Evolutionary conservation across 53 echinoderm and acorn worm genomes (phyloP).

Genomic region (Arbacia lixula): DNA sequence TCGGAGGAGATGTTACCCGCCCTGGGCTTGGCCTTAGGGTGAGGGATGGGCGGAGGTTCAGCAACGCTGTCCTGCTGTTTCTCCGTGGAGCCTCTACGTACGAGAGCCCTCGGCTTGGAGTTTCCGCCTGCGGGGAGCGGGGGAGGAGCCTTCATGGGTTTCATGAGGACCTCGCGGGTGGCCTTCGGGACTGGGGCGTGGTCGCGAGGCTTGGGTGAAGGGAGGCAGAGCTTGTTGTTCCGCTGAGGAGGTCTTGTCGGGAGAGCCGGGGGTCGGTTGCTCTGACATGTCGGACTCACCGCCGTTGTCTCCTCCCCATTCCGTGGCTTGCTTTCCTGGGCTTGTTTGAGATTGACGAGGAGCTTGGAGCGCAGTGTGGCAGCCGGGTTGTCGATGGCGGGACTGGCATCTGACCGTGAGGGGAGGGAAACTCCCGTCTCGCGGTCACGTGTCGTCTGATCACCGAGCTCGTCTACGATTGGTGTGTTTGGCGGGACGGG

Average conservation of each 20-base stretch:
- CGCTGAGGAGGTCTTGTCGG: no score
- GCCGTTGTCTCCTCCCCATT: no score
- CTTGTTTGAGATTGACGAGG: constrained; percentile 26
- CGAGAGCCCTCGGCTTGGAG: neutral
- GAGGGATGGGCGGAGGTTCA: neutral
- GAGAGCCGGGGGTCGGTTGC: no score
- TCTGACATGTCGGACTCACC: no score
- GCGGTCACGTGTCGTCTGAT: neutral
- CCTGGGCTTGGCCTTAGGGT: neutral
- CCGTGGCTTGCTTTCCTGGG: constrained; percentile 9
- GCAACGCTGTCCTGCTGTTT: constrained; percentile 1
- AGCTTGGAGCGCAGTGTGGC: neutral
- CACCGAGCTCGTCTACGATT: neutral
- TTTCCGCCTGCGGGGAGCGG: constrained; percentile 37
- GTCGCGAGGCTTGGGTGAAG: constrained; percentile 15
- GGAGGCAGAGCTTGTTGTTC: neutral
- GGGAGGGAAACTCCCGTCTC: neutral
- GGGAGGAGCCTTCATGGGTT: constrained; percentile 28
- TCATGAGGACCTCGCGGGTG: constrained; percentile 3
- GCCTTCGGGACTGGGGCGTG: neutral
- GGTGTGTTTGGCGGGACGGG: neutral
- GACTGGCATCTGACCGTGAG: neutral
- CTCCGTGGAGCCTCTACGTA: neutral
- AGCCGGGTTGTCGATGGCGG: no score
- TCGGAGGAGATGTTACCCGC: neutral